Evolutionary conservation across 1,140 invertebrate species (phyloP).

Genomic region (Lepidostoma basale): DNA sequence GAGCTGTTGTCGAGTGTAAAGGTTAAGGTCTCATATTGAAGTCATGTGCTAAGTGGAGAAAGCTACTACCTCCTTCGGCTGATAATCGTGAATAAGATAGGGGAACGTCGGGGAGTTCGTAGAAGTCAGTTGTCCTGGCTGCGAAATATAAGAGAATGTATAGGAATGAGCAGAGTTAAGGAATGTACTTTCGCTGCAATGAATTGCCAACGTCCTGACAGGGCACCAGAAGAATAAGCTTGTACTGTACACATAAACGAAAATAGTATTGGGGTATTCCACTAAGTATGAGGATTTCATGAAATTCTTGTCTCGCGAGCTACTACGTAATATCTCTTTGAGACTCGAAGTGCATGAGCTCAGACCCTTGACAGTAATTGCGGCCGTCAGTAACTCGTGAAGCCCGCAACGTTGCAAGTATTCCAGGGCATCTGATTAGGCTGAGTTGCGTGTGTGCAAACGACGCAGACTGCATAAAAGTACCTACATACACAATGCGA

Average conservation of each 20-base stretch:
- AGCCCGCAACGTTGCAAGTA: not conserved
- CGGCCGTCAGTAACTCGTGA: conserved; percentile 17
- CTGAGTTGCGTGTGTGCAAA: conserved; percentile 20
- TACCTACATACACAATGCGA: conserved; percentile 4
- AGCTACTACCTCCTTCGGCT: too few species aligned
- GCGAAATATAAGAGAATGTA: too few species aligned
- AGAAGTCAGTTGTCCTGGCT: too few species aligned
- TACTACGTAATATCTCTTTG: not conserved
- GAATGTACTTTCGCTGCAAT: not conserved
- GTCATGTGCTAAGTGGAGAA: too few species aligned
- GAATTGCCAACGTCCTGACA: not conserved
- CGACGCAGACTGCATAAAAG: not conserved
- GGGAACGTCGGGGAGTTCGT: too few species aligned
- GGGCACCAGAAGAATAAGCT: not conserved
- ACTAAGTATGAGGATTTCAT: too few species aligned
- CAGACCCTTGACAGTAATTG: conserved; percentile 35
- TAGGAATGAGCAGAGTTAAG: too few species aligned
- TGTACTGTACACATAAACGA: not conserved
- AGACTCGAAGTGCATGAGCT: not conserved
- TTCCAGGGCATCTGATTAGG: not conserved
- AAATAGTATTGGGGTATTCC: too few species aligned
- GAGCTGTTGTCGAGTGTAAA: too few species aligned
- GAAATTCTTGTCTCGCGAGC: too few species aligned
- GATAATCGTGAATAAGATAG: too few species aligned
- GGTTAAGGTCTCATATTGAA: too few species aligned